Evolutionary conservation across 1,140 invertebrate species (phyloP), one percentile per base, ranked within the genome.

Genomic region (Papilio aristodemus): DNA sequence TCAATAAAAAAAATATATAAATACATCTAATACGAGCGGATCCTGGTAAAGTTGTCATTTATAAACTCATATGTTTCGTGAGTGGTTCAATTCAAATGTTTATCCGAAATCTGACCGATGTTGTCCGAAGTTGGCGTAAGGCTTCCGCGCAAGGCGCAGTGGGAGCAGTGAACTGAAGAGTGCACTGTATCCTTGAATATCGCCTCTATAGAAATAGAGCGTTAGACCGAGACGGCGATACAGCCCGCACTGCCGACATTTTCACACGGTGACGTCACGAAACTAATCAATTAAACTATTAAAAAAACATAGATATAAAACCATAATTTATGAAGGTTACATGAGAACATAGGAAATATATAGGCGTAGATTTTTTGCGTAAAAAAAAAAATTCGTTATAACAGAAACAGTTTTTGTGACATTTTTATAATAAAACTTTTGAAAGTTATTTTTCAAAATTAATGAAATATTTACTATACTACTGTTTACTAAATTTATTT

Each of bases 161-260:
- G 83, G 78, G 87, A 86, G 80, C 87, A 90, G 79, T 90, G 86
- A 90, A 90, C 87, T 85, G 82, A 83, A 74, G 84, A 83, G 83
- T 77, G 83, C 82, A 81, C 83, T 73, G 73, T 80, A 90, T 90
- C 84, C 87, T 90, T 90, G 86, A 88, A 79, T 77, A 77, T 73
- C 71, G 77, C 77, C 74, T 79, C 80, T 81, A 76, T 86, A 81
- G 78, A 83, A 86, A 84, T 75, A 77, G 46, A 67, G 75, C 14
- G 87, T 14, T 11, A 68, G 80, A 87, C 54, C 67, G 82, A 77
- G 83, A 88, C 70, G 70, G 75, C 69, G 25, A 73, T 70, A 71
- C 54, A 64, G 32, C 64, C 67, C 71, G 70, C 74, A 77, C 70
- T 81, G 73, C 79, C 79, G 63, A 81, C 82, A 86, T 89, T 87